These are phyloP conservation scores for Petroica traversi DNA, from an alignment of 2,113 vertebrate genomes.

Conservation along the genomic window DNA sequence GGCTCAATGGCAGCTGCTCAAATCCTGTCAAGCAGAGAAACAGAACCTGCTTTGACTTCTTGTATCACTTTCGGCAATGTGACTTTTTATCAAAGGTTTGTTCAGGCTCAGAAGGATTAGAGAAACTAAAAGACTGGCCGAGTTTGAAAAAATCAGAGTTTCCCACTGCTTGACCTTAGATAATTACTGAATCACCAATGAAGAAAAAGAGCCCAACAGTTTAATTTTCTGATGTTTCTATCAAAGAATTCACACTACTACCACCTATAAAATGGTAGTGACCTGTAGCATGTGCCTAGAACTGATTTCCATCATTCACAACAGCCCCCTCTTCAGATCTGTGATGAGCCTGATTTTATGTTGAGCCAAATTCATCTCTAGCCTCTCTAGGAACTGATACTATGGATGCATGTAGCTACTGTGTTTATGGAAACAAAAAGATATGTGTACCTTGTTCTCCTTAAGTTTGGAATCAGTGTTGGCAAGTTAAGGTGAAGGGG, in stretches of 20 bases:
- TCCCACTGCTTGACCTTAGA: not conserved
- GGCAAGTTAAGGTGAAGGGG: not conserved
- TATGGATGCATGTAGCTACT: not conserved
- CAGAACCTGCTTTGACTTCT: not conserved
- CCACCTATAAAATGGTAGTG: not conserved
- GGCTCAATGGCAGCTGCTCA: not conserved
- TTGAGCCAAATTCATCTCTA: not conserved
- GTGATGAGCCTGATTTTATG: not conserved
- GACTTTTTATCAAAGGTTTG: not conserved
- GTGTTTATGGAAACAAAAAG: not conserved
- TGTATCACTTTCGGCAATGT: not conserved
- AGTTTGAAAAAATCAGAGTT: not conserved
- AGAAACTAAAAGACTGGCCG: not conserved
- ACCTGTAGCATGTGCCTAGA: not conserved
- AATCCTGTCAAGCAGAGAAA: not conserved
- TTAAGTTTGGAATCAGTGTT: not conserved
- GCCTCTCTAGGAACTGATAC: not conserved
- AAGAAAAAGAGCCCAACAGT: not conserved
- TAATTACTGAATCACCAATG: not conserved
- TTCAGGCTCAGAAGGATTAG: not conserved
- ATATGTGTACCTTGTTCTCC: not conserved
- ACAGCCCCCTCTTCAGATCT: not conserved
- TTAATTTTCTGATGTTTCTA: not conserved
- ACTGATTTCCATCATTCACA: not conserved
- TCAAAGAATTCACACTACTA: not conserved